phyloP scores from a whole-genome alignment of 1,140 invertebrate genomes.

The Calephelis nemesis region DNA sequence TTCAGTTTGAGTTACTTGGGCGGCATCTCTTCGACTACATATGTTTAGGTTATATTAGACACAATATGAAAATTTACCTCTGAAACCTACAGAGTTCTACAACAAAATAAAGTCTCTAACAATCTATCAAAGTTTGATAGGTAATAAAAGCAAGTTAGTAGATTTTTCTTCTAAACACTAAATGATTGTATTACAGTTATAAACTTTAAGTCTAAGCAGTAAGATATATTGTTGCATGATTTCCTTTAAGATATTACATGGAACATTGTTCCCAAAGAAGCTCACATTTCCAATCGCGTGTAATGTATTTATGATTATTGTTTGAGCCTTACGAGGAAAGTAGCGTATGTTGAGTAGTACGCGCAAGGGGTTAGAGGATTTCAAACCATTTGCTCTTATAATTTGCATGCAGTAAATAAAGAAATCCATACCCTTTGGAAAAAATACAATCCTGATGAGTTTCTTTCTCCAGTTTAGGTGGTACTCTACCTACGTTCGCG shows the following conservation, averaged over 20 bases:
- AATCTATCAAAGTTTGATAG: conserved; percentile 72
- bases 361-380: conserved; percentile 40
- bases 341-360: conserved; percentile 36
- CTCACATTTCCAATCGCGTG: conserved; percentile 66
- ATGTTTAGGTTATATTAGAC: no score
- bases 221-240: conserved; percentile 16
- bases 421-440: no score
- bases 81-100: not conserved
- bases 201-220: not conserved
- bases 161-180: conserved; percentile 1
- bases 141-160: conserved; percentile 47
- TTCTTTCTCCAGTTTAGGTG: no score
- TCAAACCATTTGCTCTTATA: conserved; percentile 34
- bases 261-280: conserved; percentile 66
- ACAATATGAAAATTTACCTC: no score
- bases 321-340: conserved; percentile 46
- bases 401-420: not conserved
- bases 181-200: not conserved
- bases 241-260: conserved; percentile 28
- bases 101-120: conserved; percentile 35
- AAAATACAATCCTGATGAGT: no score
- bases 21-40: no score
- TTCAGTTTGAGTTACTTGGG: no score
- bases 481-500: no score
- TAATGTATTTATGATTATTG: conserved; percentile 78